A percentile compares a stretch with the other conserved stretches of the same genome.
These are phyloP conservation scores for Cheirogaleus medius DNA, from an alignment of 2,113 vertebrate genomes.

Conservation along the genomic window DNA sequence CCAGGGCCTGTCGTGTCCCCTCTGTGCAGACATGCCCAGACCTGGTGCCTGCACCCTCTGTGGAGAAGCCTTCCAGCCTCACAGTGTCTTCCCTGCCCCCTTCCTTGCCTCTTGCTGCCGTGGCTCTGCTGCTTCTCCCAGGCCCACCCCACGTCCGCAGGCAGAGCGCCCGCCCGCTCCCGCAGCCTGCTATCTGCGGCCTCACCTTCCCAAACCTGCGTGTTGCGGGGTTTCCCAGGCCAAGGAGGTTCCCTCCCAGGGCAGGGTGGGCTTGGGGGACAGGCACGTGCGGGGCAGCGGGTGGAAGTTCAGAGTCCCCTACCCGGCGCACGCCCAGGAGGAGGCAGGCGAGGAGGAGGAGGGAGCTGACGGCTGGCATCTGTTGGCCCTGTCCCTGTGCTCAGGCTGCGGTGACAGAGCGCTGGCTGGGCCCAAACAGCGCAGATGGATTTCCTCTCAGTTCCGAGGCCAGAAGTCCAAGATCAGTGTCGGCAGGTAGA, in stretches of 20 bases:
- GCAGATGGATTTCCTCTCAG: not conserved
- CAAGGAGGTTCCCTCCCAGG: not conserved
- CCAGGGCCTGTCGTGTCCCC: too few relatives aligned
- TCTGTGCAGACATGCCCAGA: not conserved
- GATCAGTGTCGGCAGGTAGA: not conserved
- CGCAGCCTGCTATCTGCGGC: not conserved
- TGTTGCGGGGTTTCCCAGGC: not conserved
- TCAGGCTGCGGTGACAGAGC: accelerated
- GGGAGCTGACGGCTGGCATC: not conserved
- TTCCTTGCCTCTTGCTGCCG: too few relatives aligned
- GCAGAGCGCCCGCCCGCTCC: accelerated
- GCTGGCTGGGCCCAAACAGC: accelerated
- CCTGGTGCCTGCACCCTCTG: accelerated
- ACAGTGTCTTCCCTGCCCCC: accelerated
- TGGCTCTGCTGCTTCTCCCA: not conserved
- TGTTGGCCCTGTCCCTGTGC: not conserved
- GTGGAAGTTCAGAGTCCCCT: not conserved
- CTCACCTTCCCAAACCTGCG: not conserved
- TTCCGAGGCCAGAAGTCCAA: not conserved
- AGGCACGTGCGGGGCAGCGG: accelerated
- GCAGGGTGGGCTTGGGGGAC: not conserved
- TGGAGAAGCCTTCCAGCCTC: not conserved
- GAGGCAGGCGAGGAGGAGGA: not conserved
- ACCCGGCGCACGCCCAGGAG: not conserved
- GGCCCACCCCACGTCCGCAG: not conserved